A percentile compares a stretch with the other conserved stretches of the same genome.
phyloP scores from a whole-genome alignment of 2,888 invertebrate species.

The Galerucella nymphaeae region DNA sequence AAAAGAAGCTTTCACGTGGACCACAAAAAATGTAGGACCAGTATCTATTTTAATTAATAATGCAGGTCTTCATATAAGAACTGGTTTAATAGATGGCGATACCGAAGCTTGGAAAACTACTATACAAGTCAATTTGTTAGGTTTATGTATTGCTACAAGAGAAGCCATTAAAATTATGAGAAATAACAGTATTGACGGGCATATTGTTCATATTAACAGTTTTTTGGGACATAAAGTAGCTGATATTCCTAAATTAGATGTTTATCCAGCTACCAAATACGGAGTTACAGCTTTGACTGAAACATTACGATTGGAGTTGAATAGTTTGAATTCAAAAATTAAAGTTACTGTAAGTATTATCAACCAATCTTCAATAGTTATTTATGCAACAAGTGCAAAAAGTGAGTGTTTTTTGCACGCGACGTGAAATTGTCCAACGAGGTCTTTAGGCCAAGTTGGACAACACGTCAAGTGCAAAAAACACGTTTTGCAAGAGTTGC shows the following conservation, averaged over 20 bases:
- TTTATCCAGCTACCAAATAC: conserved; percentile 51
- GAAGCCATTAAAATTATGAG: conserved; percentile 55
- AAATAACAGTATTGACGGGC: conserved; percentile 52
- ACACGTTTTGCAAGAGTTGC: too few relatives aligned
- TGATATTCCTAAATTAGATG: conserved; percentile 46
- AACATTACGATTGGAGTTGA: conserved; percentile 47
- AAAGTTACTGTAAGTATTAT: conserved; percentile 39
- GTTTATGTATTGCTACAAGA: conserved; percentile 50
- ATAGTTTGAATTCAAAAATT: conserved; percentile 39
- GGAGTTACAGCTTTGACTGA: conserved; percentile 51
- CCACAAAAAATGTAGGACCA: conserved; percentile 57
- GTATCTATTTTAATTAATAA: conserved; percentile 62
- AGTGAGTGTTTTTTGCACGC: too few relatives aligned
- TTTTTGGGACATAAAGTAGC: conserved; percentile 52
- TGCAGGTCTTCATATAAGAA: conserved; percentile 55
- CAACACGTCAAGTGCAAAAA: too few relatives aligned
- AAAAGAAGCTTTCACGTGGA: conserved; percentile 56
- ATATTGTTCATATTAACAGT: conserved; percentile 57
- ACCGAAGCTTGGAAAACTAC: conserved; percentile 46
- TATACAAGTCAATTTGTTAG: conserved; percentile 48
- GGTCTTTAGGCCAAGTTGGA: too few relatives aligned
- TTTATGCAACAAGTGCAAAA: too few relatives aligned
- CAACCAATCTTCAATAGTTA: not conserved
- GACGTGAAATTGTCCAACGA: too few relatives aligned
- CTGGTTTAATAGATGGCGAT: conserved; percentile 51